These are phyloP conservation scores for Drosophila mayaguana DNA, from an alignment of 2,888 invertebrate genomes.

Conservation along the genomic window DNA sequence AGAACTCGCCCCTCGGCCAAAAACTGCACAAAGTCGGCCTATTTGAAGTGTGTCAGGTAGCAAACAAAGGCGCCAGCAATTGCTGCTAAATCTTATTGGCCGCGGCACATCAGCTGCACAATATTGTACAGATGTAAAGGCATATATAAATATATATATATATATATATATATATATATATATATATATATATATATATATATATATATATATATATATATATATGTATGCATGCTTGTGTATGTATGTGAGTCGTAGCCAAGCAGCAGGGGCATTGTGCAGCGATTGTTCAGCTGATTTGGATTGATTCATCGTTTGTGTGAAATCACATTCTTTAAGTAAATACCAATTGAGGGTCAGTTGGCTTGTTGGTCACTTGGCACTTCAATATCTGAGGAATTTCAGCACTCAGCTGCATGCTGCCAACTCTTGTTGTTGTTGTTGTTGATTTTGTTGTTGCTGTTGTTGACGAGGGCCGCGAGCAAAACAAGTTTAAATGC, in stretches of 20 bases:
- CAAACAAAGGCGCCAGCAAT: neutral
- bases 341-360: constrained; percentile 68
- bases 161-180: neutral
- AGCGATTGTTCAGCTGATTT: constrained; percentile 20
- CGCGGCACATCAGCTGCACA: constrained; percentile 5
- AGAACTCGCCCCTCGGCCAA: constrained; percentile 1
- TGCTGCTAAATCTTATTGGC: constrained; percentile 7
- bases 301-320: constrained; percentile 19
- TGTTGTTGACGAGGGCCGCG: neutral
- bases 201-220: neutral
- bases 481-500: constrained; percentile 57
- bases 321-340: constrained; percentile 36
- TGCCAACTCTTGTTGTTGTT: constrained; percentile 28
- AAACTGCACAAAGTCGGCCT: neutral
- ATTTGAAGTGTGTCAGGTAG: neutral
- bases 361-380: constrained; percentile 41
- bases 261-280: constrained; percentile 6
- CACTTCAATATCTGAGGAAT: constrained; percentile 52
- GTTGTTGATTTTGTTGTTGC: constrained; percentile 21
- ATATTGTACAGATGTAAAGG: neutral
- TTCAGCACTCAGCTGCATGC: constrained; percentile 41
- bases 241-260: constrained; percentile 2
- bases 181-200: neutral
- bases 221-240: neutral
- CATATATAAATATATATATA: neutral